A percentile compares a stretch with the other conserved stretches of the same genome.
Evolutionary conservation across 2,888 invertebrate species (phyloP).

Genomic region (Hypomecis atomaria): DNA sequence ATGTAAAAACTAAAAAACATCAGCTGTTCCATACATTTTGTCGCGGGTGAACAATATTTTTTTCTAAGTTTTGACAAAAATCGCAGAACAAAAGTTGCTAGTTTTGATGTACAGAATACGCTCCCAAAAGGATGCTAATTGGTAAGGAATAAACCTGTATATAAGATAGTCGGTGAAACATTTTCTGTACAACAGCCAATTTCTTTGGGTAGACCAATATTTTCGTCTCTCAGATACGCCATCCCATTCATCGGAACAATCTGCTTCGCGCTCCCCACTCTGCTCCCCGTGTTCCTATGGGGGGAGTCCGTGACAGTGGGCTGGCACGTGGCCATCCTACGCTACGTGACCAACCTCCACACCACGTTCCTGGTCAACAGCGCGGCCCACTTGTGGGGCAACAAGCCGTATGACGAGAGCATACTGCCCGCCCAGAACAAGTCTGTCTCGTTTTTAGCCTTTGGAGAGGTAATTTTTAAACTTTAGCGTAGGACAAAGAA

Average conservation of each 20-base stretch:
- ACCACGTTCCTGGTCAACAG: constrained; percentile 86
- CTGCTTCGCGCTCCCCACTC: constrained; percentile 76
- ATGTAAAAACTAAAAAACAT: too few species aligned
- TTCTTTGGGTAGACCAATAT: too few species aligned
- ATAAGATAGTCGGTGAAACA: too few species aligned
- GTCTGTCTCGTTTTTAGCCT: constrained; percentile 44
- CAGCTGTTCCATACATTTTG: too few species aligned
- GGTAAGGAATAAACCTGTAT: too few species aligned
- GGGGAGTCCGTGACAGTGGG: constrained; percentile 73
- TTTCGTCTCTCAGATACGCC: constrained; percentile 34
- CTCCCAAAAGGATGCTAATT: too few species aligned
- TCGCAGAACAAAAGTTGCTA: too few species aligned
- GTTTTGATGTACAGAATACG: too few species aligned
- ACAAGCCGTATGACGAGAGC: constrained; percentile 70
- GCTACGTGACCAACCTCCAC: constrained; percentile 84
- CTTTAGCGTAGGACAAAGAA: too few species aligned
- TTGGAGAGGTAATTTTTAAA: constrained; percentile 45
- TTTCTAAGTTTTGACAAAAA: too few species aligned
- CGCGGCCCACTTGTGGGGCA: constrained; percentile 83
- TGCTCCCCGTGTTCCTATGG: constrained; percentile 83
- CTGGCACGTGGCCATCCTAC: constrained; percentile 69
- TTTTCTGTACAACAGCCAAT: too few species aligned
- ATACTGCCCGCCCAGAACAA: constrained; percentile 43
- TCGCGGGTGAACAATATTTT: too few species aligned
- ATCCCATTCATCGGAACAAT: constrained; percentile 39